phyloP scores from a whole-genome alignment of 2,113 vertebrate species.

The Xerus inauris region DNA sequence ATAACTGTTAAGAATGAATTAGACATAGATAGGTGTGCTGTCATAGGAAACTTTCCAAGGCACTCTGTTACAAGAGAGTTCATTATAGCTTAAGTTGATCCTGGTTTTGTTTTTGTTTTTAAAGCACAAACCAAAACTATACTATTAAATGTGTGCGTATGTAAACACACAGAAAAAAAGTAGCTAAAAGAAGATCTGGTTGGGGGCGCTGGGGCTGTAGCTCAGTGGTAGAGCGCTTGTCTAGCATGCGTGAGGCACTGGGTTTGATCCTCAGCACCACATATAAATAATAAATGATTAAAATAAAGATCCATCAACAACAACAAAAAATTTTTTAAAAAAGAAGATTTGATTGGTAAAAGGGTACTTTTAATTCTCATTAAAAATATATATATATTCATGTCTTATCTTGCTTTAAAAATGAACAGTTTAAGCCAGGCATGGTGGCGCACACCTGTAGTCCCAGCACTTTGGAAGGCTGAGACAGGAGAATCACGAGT shows the following conservation, averaged over 20 bases:
- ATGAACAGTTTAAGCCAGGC: too few relatives aligned
- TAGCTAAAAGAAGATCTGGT: not conserved
- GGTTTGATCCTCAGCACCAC: too few relatives aligned
- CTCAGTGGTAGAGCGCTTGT: too few relatives aligned
- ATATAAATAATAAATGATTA: too few relatives aligned
- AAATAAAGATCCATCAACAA: too few relatives aligned
- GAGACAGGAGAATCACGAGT: too few relatives aligned
- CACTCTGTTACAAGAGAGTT: not conserved
- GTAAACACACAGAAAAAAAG: not conserved
- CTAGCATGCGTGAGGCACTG: too few relatives aligned
- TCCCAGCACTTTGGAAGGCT: too few relatives aligned
- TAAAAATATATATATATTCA: not conserved
- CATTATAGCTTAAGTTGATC: not conserved
- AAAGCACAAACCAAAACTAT: not conserved
- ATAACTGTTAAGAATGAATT: not conserved
- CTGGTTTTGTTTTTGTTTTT: constrained; percentile 14
- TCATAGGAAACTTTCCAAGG: not conserved
- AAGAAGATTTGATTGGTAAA: not conserved
- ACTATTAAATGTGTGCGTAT: not conserved
- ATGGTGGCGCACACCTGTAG: too few relatives aligned
- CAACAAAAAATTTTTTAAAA: too few relatives aligned
- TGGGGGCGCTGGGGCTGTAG: too few relatives aligned
- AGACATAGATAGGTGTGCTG: not conserved
- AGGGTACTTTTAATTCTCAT: not conserved
- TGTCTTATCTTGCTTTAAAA: constrained; percentile 15